These are phyloP conservation scores for Neomonachus schauinslandi DNA, from an alignment of 2,113 vertebrate species.

Conservation along the genomic window DNA sequence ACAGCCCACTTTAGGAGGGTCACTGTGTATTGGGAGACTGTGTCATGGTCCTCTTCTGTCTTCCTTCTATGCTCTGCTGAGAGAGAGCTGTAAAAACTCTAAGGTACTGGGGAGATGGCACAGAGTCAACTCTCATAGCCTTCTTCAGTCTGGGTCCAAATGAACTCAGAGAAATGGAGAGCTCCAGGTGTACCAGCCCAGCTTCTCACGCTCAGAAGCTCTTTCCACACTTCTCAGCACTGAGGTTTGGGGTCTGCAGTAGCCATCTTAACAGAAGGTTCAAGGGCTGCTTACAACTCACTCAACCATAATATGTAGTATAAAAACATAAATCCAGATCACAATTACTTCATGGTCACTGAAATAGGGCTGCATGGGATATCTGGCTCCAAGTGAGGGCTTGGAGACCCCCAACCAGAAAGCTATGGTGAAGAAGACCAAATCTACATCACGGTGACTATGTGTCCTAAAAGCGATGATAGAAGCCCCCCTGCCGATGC, in stretches of 20 bases:
- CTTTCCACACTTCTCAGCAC: not conserved
- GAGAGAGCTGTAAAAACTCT: not conserved
- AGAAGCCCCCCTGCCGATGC: not conserved
- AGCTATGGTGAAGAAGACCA: not conserved
- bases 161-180: not conserved
- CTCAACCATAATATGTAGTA: not conserved
- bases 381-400: not conserved
- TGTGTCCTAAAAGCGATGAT: too few relatives aligned
- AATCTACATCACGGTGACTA: not conserved
- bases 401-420: not conserved
- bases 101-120: not conserved
- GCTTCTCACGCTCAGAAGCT: not conserved
- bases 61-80: not conserved
- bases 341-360: not conserved
- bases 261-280: not conserved
- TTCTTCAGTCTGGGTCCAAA: not conserved
- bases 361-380: not conserved
- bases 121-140: not conserved
- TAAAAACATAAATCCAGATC: not conserved
- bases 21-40: not conserved
- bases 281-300: not conserved
- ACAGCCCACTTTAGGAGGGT: not conserved
- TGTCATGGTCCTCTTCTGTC: not conserved
- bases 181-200: not conserved
- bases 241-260: not conserved